phyloP scores from a whole-genome alignment of 1,140 invertebrate genomes.

The Leptoteleia sp. region DNA sequence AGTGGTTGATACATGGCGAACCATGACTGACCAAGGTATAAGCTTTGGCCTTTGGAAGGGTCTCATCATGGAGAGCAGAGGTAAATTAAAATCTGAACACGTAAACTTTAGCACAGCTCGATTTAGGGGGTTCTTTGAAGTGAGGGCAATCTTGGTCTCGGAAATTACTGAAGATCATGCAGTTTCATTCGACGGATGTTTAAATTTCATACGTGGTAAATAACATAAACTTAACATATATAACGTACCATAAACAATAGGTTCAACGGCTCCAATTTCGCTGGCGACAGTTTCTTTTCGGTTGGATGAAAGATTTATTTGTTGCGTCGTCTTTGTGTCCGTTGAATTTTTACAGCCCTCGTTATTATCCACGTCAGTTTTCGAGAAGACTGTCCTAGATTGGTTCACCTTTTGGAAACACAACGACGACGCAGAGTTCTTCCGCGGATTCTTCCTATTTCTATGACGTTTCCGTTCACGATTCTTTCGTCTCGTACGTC shows the following conservation, averaged over 20 bases:
- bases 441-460: constrained; percentile 43
- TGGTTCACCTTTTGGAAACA: constrained; percentile 48
- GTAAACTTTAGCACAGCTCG: too few relatives aligned
- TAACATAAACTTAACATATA: too few relatives aligned
- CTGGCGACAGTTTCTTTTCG: constrained; percentile 16
- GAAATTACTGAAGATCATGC: too few relatives aligned
- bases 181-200: too few relatives aligned
- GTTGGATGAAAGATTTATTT: constrained; percentile 30
- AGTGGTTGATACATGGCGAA: too few relatives aligned
- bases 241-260: constrained; percentile 50
- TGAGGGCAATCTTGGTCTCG: too few relatives aligned
- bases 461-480: constrained; percentile 62
- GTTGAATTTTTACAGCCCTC: constrained; percentile 43
- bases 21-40: too few relatives aligned
- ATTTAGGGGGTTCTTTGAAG: too few relatives aligned
- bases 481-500: constrained; percentile 67
- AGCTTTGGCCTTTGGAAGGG: too few relatives aligned
- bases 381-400: constrained; percentile 47
- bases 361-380: constrained; percentile 27
- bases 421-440: constrained; percentile 32
- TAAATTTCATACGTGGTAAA: too few relatives aligned
- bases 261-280: constrained; percentile 28
- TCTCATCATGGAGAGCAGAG: too few relatives aligned
- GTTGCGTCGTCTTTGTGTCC: constrained; percentile 31
- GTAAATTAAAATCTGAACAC: too few relatives aligned